Evolutionary conservation across 2,113 vertebrate species (phyloP).

Genomic region (Benitochromis conjunctus): DNA sequence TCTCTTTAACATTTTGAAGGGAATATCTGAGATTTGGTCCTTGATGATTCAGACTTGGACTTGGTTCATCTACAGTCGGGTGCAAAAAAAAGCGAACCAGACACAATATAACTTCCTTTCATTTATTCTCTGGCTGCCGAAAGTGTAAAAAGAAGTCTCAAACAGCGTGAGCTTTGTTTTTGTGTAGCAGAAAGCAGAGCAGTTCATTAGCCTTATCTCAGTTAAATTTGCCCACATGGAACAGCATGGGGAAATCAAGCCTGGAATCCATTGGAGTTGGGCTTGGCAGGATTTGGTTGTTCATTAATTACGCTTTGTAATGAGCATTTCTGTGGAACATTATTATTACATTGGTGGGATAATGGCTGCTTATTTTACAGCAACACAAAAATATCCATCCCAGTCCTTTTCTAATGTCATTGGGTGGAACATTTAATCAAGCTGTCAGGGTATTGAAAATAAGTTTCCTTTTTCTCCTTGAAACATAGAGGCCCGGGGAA

Average conservation of each 20-base stretch:
- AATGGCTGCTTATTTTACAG: constrained; percentile 60
- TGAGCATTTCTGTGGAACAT: constrained; percentile 62
- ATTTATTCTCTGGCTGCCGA: not conserved
- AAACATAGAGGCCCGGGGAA: constrained; percentile 37
- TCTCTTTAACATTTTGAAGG: not conserved
- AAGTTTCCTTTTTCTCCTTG: constrained; percentile 38
- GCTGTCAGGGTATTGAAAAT: constrained; percentile 35
- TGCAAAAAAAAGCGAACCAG: not conserved
- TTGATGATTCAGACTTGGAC: not conserved
- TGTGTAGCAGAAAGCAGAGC: constrained; percentile 8
- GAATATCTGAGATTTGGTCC: not conserved
- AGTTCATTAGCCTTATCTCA: constrained; percentile 59
- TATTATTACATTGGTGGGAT: constrained; percentile 63
- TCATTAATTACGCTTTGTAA: constrained; percentile 70
- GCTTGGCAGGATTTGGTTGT: constrained; percentile 63
- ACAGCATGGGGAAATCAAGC: constrained; percentile 55
- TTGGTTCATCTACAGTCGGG: not conserved
- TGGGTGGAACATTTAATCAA: constrained; percentile 34
- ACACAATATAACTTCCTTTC: not conserved
- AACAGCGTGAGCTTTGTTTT: constrained; percentile 4
- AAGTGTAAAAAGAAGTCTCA: constrained; percentile 12
- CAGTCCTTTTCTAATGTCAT: constrained; percentile 25
- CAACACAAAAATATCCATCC: constrained; percentile 33
- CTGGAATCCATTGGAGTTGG: constrained; percentile 41
- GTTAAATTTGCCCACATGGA: constrained; percentile 53